Evolutionary conservation across 2,888 invertebrate genomes (phyloP), one percentile per base, ranked within the genome.

Genomic region (Gastracanthus pulcherrimus): DNA sequence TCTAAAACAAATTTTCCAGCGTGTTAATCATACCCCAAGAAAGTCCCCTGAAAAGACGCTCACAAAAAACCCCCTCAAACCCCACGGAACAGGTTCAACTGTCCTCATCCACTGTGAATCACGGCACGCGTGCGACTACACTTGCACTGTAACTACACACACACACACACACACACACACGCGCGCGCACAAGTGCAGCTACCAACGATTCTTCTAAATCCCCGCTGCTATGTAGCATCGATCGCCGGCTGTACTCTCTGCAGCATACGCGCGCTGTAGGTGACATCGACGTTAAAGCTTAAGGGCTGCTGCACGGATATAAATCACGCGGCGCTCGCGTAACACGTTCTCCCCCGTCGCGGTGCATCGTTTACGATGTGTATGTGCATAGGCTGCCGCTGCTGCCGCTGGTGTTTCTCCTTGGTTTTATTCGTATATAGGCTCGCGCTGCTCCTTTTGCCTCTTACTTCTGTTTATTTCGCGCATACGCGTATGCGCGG

Each of bases 291-390:
- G 81, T 82, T 80, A 83, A 84, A 82, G 83, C 80, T 80, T 83
- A 84, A 84, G 82, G 82, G 84, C 82, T 84, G 85, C 83, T 67
- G 82, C 81, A 74, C 83, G 79, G 87, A 86, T 88, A 89, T 88
- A 89, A 89, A 89, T 89, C 88, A 88, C 87, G 84, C 3, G 5
- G 13, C 36, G 23, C 77, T 60, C 69, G 48, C 55, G 60, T 78
- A 80, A 79, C 70, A 69, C 72, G 74, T 62, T 81, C 67, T 77
- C 36, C 23, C 34, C 66, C 19, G 23, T 72, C 13, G 60, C n/a
- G 2, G 29, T 48, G 51, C 55, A 19, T 69, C 76, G 13, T 69
- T 67, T 69, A 67, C 58, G 41, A 58, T 76, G 26, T 23, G 26
- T 36, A 36, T 58, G 23, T 31, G 51, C 45, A n/a, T 36, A n/a